These are phyloP conservation scores for Allobates femoralis DNA, from an alignment of 2,797 vertebrate species.

Conservation along the genomic window DNA sequence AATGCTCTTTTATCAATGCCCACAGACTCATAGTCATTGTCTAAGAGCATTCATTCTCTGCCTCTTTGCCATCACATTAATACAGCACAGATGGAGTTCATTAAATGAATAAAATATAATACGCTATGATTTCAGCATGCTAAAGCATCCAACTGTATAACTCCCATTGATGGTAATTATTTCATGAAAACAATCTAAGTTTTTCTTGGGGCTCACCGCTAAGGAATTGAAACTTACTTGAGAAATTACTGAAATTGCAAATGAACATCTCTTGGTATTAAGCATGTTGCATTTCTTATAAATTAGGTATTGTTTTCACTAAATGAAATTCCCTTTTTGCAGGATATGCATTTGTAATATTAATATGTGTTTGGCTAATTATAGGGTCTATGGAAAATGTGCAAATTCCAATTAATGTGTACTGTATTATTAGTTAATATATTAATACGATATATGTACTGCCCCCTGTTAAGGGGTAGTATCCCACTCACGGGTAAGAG, in stretches of 20 bases:
- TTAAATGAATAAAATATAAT: conserved; percentile 45
- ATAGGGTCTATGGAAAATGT: not conserved
- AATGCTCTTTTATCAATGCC: conserved; percentile 35
- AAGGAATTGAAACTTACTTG: conserved; percentile 18
- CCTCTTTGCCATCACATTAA: conserved; percentile 30
- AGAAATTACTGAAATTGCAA: not conserved
- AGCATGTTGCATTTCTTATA: not conserved
- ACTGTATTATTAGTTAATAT: not conserved
- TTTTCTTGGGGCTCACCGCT: conserved; percentile 15
- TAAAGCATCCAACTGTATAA: conserved; percentile 11
- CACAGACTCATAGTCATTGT: conserved; percentile 34
- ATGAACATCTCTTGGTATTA: not conserved
- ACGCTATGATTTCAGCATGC: conserved; percentile 14
- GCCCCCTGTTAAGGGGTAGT: too few relatives aligned
- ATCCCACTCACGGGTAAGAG: too few relatives aligned
- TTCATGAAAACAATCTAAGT: conserved; percentile 25
- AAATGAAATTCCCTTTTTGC: not conserved
- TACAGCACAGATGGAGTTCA: conserved; percentile 48
- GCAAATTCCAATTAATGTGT: not conserved
- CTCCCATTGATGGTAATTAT: conserved; percentile 37
- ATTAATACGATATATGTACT: not conserved
- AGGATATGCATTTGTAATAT: not conserved
- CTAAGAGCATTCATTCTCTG: conserved; percentile 19
- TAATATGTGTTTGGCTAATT: not conserved
- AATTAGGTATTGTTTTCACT: not conserved